Conservation (phyloP, 2,797 vertebrate species). For the Oreortyx pictus region DNA sequence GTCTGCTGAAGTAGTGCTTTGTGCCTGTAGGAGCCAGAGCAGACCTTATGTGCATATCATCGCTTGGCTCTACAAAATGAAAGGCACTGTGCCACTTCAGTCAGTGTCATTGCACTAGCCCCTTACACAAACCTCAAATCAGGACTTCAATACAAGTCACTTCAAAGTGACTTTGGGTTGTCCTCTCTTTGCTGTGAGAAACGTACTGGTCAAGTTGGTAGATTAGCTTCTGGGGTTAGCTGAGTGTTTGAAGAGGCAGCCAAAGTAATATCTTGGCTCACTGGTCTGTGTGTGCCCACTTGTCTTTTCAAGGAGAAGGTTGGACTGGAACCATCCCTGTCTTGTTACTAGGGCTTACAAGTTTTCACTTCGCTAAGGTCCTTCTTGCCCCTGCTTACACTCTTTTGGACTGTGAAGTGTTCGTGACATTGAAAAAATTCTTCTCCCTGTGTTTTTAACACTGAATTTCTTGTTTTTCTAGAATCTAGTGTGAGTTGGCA, state of each 20-base stretch:
- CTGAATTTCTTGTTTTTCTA: slow-evolving; percentile 10
- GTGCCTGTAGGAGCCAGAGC: neutral
- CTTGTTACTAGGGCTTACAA: neutral
- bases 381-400: neutral
- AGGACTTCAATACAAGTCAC: neutral
- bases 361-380: neutral
- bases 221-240: neutral
- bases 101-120: neutral
- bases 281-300: neutral
- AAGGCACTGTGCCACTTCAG: neutral
- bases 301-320: neutral
- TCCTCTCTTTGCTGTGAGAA: neutral
- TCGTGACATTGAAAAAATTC: slow-evolving; percentile 8
- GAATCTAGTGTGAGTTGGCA: neutral
- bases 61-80: neutral
- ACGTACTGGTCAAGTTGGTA: neutral
- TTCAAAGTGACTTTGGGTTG: neutral
- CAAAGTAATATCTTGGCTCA: neutral
- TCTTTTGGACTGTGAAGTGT: slow-evolving; percentile 28
- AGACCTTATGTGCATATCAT: neutral
- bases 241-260: neutral
- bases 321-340: neutral
- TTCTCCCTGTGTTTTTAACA: slow-evolving; percentile 45
- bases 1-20: neutral
- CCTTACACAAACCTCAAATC: neutral